Evolutionary conservation across 2,888 invertebrate genomes (phyloP), one percentile per base, ranked within the genome.

Genomic region (Terebella lapidaria): DNA sequence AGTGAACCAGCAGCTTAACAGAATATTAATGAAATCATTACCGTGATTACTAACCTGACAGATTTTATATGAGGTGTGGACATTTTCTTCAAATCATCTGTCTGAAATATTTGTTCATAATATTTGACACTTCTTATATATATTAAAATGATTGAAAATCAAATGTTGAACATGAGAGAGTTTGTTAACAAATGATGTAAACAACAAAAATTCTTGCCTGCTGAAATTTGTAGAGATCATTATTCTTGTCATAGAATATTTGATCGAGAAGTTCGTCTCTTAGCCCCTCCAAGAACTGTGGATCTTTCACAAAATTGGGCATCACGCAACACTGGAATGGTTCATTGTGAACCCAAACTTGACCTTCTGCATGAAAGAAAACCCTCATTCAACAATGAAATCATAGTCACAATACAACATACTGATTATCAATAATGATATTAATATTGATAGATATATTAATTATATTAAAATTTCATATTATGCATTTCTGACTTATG

Each of bases 181-280:
- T n/a, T n/a, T n/a, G n/a, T n/a, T n/a, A n/a, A n/a, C n/a, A n/a
- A n/a, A n/a, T n/a, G n/a, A n/a, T n/a, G n/a, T n/a, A n/a, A n/a
- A n/a, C n/a, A n/a, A n/a, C n/a, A n/a, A n/a, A n/a, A n/a, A n/a
- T n/a, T n/a, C n/a, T 15, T 26, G 78, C 79, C 81, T 93, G 92
- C 71, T 89, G 88, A 76, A 92, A 92, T 80, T 92, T 90, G 74
- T 91, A 94, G 25, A 94, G 81, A 75, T 94, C 94, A 86, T 92
- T 90, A 76, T 87, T 88, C 72, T 91, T 89, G 58, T 87, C 84
- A 1, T 86, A 85, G 85, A 91, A 89, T 62, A 71, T 70, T 28
- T 74, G 67, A 27, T 72, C 71, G 35, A 66, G 51, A 18, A 82
- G 70, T 63, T 81, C 81, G 15, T 75, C 68, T 56, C 72, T 72